Percentiles rank a stretch among this genome's conserved stretches.
Conservation (phyloP, 2,113 vertebrate genomes). For the Urocitellus parryii region DNA sequence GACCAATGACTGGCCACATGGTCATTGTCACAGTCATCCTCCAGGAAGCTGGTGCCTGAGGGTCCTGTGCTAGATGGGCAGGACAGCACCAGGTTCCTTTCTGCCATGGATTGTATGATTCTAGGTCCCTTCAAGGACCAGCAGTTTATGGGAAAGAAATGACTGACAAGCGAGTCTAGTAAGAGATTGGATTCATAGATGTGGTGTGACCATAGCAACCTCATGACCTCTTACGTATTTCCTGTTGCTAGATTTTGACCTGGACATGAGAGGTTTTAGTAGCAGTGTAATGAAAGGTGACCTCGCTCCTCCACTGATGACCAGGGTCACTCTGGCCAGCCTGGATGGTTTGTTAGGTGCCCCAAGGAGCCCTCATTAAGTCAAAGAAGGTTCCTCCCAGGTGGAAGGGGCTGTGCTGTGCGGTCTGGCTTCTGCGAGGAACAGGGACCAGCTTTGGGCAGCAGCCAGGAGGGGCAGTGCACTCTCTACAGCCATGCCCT, state of each 20-base stretch:
- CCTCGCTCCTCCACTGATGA: too few relatives aligned
- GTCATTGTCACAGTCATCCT: not conserved
- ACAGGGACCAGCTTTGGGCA: not conserved
- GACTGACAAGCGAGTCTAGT: not conserved
- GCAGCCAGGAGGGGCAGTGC: not conserved
- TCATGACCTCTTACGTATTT: not conserved
- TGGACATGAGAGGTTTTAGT: not conserved
- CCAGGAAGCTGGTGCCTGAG: not conserved
- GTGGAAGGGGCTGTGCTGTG: not conserved
- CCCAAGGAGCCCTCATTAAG: too few relatives aligned
- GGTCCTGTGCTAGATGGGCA: too few relatives aligned
- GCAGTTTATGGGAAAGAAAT: not conserved
- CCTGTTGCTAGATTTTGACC: not conserved
- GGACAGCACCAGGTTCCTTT: rapidly evolving
- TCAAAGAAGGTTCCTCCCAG: not conserved
- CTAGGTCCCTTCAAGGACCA: not conserved
- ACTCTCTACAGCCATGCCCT: not conserved
- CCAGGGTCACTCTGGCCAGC: not conserved
- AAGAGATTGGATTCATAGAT: too few relatives aligned
- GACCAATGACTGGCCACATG: not conserved
- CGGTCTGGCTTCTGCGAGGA: too few relatives aligned
- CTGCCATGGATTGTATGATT: rapidly evolving
- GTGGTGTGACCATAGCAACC: not conserved
- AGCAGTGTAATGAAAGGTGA: not conserved
- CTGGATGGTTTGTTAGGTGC: not conserved